Percentiles rank a stretch among this genome's conserved stretches.
phyloP scores from a whole-genome alignment of 53 echinoderm and acorn worm species.

The Henricia sp. region DNA sequence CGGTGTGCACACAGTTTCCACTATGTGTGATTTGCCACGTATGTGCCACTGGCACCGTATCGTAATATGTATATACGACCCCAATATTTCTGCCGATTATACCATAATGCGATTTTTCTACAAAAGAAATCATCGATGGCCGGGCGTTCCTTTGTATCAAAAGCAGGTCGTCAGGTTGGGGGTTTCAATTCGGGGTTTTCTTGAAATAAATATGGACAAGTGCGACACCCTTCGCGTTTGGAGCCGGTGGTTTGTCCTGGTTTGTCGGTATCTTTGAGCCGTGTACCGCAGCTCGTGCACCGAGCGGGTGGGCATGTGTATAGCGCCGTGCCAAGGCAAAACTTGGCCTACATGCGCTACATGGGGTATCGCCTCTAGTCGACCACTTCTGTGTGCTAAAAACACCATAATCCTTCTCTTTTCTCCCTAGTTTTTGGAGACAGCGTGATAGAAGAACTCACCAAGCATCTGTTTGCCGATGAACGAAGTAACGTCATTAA shows the following conservation, averaged over 20 bases:
- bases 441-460: background rate
- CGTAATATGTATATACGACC: slow-evolving; percentile 10
- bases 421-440: no score
- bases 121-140: slow-evolving; percentile 38
- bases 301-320: slow-evolving; percentile 52
- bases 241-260: slow-evolving; percentile 21
- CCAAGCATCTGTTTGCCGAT: slow-evolving; percentile 48
- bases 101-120: slow-evolving; percentile 64
- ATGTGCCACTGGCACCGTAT: slow-evolving; percentile 48
- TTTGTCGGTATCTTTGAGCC: slow-evolving; percentile 60
- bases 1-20: background rate
- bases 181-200: slow-evolving; percentile 51
- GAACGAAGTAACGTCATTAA: slow-evolving; percentile 29
- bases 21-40: background rate
- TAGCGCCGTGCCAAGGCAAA: slow-evolving; percentile 19
- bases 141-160: slow-evolving; percentile 51
- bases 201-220: slow-evolving; percentile 49
- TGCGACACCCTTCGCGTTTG: slow-evolving; percentile 59
- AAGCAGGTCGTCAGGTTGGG: slow-evolving; percentile 48
- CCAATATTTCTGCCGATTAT: slow-evolving; percentile 52
- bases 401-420: slow-evolving; percentile 34
- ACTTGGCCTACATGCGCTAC: slow-evolving; percentile 33
- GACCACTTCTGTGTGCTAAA: slow-evolving; percentile 32
- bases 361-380: slow-evolving; percentile 58
- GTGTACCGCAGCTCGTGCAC: slow-evolving; percentile 14